phyloP scores from a whole-genome alignment of 1,140 invertebrate species.

The Dufourea novaeangliae region DNA sequence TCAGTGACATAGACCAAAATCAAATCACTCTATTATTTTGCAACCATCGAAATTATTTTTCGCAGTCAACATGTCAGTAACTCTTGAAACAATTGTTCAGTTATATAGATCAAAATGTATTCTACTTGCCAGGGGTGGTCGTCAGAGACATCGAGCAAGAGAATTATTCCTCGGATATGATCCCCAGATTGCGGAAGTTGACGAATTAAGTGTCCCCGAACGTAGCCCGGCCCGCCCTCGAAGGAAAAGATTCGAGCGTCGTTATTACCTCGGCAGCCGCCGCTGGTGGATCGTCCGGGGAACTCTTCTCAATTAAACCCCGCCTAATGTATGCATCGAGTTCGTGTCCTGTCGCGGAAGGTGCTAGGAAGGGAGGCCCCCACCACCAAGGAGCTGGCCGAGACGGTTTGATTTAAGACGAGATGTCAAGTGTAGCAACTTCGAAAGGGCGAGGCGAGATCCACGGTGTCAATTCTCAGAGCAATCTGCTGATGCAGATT shows the following conservation, averaged over 20 bases:
- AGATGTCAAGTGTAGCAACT: conserved; percentile 66
- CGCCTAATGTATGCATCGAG: conserved; percentile 80
- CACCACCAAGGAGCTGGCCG: conserved; percentile 60
- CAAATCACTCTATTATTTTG: too few relatives aligned
- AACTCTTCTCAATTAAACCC: conserved; percentile 76
- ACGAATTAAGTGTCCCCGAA: conserved; percentile 1
- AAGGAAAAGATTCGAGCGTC: not conserved
- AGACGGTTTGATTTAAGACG: conserved; percentile 74
- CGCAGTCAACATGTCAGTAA: too few relatives aligned
- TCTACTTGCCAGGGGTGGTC: too few relatives aligned
- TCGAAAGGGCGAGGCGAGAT: conserved; percentile 66
- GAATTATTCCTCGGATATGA: not conserved
- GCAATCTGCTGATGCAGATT: conserved; percentile 81
- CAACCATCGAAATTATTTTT: too few relatives aligned
- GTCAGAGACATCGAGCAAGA: not conserved
- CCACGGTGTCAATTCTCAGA: conserved; percentile 80
- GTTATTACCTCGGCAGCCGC: conserved; percentile 16
- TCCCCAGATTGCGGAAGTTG: not conserved
- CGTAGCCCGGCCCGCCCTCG: not conserved
- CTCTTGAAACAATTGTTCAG: too few relatives aligned
- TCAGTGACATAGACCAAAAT: too few relatives aligned
- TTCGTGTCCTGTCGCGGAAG: conserved; percentile 68
- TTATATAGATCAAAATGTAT: too few relatives aligned
- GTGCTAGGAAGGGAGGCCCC: conserved; percentile 33
- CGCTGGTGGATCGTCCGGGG: conserved; percentile 37